Base-by-base conservation (phyloP, 2,888 invertebrate genomes). In the Andrena fulva region DNA sequence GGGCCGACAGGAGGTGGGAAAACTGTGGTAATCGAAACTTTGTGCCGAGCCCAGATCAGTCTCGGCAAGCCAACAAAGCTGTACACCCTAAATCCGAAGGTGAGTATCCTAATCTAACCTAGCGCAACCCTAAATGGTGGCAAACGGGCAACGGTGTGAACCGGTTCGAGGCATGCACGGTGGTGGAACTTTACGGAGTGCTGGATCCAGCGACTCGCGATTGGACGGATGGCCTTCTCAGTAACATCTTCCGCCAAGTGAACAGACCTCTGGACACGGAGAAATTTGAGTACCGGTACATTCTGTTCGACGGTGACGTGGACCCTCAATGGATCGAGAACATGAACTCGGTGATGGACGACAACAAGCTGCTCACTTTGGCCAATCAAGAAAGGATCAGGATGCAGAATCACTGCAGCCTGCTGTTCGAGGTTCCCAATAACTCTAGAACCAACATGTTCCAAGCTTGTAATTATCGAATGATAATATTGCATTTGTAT, bases 321-420 rank as follows among this genome's bases (percentile, higher is more conserved):
- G 98, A 99, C 94, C 97, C 98, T 0, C 95, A 98, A 56, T 99
- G 98, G 98, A 98, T 99, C 85, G 99, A 99, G 94, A 99, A 98
- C 94, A 98, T 99, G 98, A 99, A 98, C 94, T 98, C 98, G 0
- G 98, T 99, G 1, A 98, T 99, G 98, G 99, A 99, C 92, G 98
- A 99, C 94, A 99, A 98, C 93, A 97, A 97, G 91, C 94, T 98
- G 59, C 94, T 99, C 74, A 99, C 98, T 0, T 94, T 99, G 78
- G 98, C 98, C 4, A 99, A 98, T 93, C 98, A 98, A 75, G 97
- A 99, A 94, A 95, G 98, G 82, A 98, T 98, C 84, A 95, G 97
- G 80, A 95, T 98, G 77, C 97, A 97, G 91, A 96, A 96, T 80
- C 96, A 98, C 93, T 97, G 97, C 93, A 96, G 97, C 35, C 94